Evolutionary conservation across 2,888 invertebrate species (phyloP), one percentile per base, ranked within the genome.

Genomic region (Nemotelus pantherinus): DNA sequence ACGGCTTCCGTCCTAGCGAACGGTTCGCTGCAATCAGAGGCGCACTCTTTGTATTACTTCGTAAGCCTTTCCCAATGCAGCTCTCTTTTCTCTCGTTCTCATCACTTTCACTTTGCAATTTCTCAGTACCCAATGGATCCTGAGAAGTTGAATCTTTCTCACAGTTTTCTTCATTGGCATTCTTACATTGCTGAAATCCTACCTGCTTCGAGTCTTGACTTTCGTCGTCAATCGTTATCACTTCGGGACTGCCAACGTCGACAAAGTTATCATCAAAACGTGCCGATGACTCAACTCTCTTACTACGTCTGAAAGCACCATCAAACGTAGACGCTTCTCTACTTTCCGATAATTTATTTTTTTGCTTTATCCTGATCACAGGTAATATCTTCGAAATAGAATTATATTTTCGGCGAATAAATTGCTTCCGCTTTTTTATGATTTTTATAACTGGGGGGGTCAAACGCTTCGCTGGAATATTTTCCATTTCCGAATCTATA

Each of bases 1-100:
- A 70, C 2, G 70, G 70, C 43, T 70, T 70, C 10, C 43, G 53
- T 47, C 55, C 4, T 43, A 55, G 70, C 41, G 70, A 53, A 53
- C 55, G 55, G n/a, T 70, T 55, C 3, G 10, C 55, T n/a, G n/a
- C 45, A 9, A 10, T 65, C 9, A n/a, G 9, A 3, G 65, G 45
- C 45, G 41, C 3, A 41, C 25, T 63, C 4, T 63, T 25, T 25
- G 3, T 7, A 25, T 57, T 57, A 3, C 57, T 25, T 25, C 10
- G 57, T 7, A 57, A 9, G n/a, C n/a, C 10, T 9, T 25, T 25
- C 25, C 25, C 5, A 25, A 3, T 39, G 60, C 60, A 25, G 25
- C 25, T 60, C 60, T 39, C 50, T 50, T 50, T 9, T 50, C 50
- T 5, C 60, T 60, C 60, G 7, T 39, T 25, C 4, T 60, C 60